Base-by-base conservation (phyloP, 2,113 vertebrate genomes). In the Excalfactoria chinensis region DNA sequence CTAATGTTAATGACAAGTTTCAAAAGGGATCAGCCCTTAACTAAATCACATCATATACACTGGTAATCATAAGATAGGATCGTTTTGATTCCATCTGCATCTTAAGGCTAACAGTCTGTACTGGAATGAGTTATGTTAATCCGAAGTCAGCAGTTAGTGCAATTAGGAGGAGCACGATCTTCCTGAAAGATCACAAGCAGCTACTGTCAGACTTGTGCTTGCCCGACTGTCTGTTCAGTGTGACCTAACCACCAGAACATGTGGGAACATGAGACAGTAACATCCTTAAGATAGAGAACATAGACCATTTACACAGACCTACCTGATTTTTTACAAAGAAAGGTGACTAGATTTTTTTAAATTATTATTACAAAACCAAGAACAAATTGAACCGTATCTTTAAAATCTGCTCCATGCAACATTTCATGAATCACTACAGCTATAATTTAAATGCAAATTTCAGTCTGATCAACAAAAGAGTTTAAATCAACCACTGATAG, bases 1-100 rank as follows among this genome's bases (percentile, higher is more conserved):
- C 58, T 95, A 96, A 93, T 70, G 68, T 64, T 90, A 95, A 93
- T 89, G 62, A 88, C 71, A 66, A 84, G 78, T 95, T 97, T 93
- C 48, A 83, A 97, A 95, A 95, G 56, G 30, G 83, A 96, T 96
- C 70, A 79, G 30, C 86, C 79, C 73, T 84, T 89, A 93, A 95
- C 97, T 93, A 88, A 84, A 92, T 92, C 88, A 68, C 76, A 64
- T 74, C 34, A 40, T 75, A 90, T 68, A 78, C 6, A 67, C 6
- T 49, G 46, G 58, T 23, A 77, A 88, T 89, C 56, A 81, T 64
- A 90, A 89, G 90, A 94, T n/a, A 67, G 2, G 9, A 85, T 64
- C 37, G 46, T 83, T 97, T 92, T 92, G 71, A 95, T 93, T 89
- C 84, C 37, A 91, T 46, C 20, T 94, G 84, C 55, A 90, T 64